Base-by-base conservation (phyloP, 2,888 invertebrate species). In the Leptothorax acervorum region DNA sequence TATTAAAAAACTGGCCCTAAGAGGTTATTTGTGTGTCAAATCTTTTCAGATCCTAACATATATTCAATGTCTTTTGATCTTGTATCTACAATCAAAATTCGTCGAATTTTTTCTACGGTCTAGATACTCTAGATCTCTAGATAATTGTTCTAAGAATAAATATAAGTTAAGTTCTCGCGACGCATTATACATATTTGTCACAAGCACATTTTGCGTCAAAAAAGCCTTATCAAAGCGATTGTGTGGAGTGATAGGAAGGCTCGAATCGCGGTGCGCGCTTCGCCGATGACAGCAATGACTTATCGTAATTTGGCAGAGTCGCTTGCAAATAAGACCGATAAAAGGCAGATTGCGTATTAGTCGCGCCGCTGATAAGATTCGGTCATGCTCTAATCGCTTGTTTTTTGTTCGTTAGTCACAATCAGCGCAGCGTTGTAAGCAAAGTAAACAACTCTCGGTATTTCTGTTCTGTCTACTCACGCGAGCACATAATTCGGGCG, bases 281-380 rank as follows among this genome's bases (percentile, higher is more conserved):
- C 55, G 35, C n/a, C 62, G 57, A 71, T 84, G 82, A 53, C 76
- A 68, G 57, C 66, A 66, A 70, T 89, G 86, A 90, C 82, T 86
- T 83, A 86, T 86, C 82, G 66, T 42, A 85, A 87, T 90, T 90
- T 75, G 86, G 39, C 70, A 63, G 81, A 85, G 68, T 57, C 88
- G 79, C 81, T 86, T 87, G 85, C 85, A 87, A 90, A 90, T 90
- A 88, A 75, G 53, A 79, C 11, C 68, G 78, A 85, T 85, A 84
- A 84, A 66, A 82, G 51, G 57, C 15, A 84, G 76, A 88, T 86
- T 88, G 66, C 75, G 76, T 74, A 71, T 74, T 82, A 84, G 82
- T 60, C 78, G 68, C 31, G 62, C 51, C 35, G 63, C 53, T 35
- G 87, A 90, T 87, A 90, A 85, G 85, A 88, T 87, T 86, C 42